Evolutionary conservation across 2,113 vertebrate species (phyloP).

Genomic region (Zosterops hypoxanthus): DNA sequence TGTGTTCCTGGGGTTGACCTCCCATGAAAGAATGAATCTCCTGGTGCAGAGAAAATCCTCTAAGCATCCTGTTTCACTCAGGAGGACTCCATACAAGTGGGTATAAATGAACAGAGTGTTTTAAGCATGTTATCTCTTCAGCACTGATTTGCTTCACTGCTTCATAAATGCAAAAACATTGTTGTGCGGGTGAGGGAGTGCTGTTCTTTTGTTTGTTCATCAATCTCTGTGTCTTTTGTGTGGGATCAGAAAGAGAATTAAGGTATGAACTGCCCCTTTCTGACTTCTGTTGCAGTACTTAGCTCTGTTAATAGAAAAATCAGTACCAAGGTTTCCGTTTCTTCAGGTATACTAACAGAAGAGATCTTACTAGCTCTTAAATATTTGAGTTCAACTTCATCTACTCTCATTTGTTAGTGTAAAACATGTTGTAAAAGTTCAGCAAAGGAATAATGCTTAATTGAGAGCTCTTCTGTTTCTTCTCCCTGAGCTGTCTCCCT

Average conservation of each 20-base stretch:
- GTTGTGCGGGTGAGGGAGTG: fast-evolving
- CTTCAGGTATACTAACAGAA: background rate
- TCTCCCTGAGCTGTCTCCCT: background rate
- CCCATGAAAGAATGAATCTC: constrained; percentile 85
- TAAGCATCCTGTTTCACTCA: constrained; percentile 80
- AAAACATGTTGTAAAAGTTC: background rate
- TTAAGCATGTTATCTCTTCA: background rate
- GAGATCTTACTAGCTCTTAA: background rate
- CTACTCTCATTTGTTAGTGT: background rate
- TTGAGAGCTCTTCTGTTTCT: background rate
- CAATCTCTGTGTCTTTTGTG: background rate
- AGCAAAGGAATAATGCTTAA: background rate
- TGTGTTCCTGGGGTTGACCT: constrained; percentile 87
- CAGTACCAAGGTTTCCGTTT: background rate
- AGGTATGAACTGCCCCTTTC: background rate
- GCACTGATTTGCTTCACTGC: background rate
- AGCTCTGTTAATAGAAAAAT: background rate
- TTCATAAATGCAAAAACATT: background rate
- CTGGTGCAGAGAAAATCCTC: constrained; percentile 77
- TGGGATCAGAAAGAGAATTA: background rate
- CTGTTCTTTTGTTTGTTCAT: background rate
- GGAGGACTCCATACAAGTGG: constrained; percentile 94
- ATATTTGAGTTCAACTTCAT: background rate
- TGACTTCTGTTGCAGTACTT: background rate
- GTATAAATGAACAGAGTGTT: background rate